Evolutionary conservation across 2,888 invertebrate species (phyloP), one percentile per base, ranked within the genome.

Genomic region (Megamerina dolium): DNA sequence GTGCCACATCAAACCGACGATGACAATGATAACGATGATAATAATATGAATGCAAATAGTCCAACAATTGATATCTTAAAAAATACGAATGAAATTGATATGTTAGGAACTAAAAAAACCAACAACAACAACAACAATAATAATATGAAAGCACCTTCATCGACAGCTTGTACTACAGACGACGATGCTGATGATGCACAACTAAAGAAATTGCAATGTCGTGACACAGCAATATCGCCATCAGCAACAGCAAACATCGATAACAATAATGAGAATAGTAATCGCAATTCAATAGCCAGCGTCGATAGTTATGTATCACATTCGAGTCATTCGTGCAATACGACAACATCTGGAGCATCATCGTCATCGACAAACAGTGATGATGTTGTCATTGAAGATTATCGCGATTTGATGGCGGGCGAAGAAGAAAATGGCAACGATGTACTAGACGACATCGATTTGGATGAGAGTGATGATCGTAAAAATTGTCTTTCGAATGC

Each of bases 401-500:
- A 66, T 49, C 64, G 61, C 45, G 68, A 70, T 50, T 52, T 68
- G 37, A n/a, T n/a, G n/a, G n/a, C n/a, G n/a, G n/a, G n/a, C n/a
- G n/a, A n/a, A n/a, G 68, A 69, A 34, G 68, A 68, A 33, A 70
- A 72, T 51, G 68, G 64, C 45, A 72, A 71, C 47, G n/a, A n/a
- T n/a, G 54, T 54, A 20, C 57, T 56, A 8, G 60, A 57, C 41
- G 57, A 58, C 35, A 51, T 53, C 30, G 53, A 54, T 31, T 53
- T 48, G 13, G 49, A 49, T 27, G 54, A 54, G 19, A 54, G 49
- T 36, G 53, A 51, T 42, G 54, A 52, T 42, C 54, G 56, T 23
- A 58, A 60, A 21, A 51, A 56, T 48, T 55, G 56, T 37, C 32
- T 56, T 19, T 61, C 62, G 33, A 61, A 67, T 42, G 56, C 61